Evolutionary conservation across 2,113 vertebrate genomes (phyloP).

Genomic region (Cromileptes altivelis): DNA sequence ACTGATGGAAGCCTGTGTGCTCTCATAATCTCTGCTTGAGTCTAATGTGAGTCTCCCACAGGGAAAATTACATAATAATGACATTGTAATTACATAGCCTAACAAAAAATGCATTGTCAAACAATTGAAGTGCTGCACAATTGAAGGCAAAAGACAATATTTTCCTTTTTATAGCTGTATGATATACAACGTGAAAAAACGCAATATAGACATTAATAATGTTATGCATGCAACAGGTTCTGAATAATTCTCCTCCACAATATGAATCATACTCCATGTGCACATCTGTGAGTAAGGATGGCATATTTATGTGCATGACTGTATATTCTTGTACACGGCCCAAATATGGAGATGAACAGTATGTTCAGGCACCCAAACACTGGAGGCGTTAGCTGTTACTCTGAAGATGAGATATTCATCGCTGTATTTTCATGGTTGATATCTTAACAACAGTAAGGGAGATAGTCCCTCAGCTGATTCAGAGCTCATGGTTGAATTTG

Average conservation of each 20-base stretch:
- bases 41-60: constrained; percentile 13
- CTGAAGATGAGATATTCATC: background rate
- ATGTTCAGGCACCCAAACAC: constrained; percentile 33
- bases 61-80: constrained; percentile 23
- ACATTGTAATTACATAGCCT: constrained; percentile 9
- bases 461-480: background rate
- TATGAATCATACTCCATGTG: constrained; percentile 1
- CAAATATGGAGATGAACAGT: constrained; percentile 31
- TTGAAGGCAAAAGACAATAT: background rate
- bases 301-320: constrained; percentile 5
- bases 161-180: background rate
- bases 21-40: constrained; percentile 17
- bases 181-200: background rate
- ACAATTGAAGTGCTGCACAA: background rate
- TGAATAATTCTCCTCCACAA: background rate
- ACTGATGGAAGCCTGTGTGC: constrained; percentile 9
- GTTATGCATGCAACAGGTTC: background rate
- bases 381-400: constrained; percentile 20
- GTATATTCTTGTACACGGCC: constrained; percentile 1
- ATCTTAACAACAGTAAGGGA: background rate
- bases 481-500: background rate
- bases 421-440: background rate
- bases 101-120: constrained; percentile 32
- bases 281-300: constrained; percentile 11
- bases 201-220: background rate